These are phyloP conservation scores for Argopecten irradians DNA, from an alignment of 1,140 invertebrate species.

Conservation along the genomic window DNA sequence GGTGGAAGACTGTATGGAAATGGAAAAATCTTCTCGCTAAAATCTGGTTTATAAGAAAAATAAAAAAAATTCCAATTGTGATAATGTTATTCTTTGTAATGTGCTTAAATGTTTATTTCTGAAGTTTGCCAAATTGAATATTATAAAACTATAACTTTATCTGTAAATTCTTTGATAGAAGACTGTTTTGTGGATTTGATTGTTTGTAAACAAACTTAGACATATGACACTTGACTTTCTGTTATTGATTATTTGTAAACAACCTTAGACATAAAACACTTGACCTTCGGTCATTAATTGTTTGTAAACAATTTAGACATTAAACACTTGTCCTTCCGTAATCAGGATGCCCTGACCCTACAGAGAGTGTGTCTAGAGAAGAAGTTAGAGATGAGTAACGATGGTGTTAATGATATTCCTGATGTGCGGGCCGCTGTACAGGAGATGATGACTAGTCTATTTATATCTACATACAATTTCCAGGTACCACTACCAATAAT, in stretches of 20 bases:
- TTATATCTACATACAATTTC: conserved; percentile 96
- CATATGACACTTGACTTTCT: neutral
- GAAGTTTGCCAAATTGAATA: too few species aligned
- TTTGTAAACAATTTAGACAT: neutral
- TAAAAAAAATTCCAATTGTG: too few species aligned
- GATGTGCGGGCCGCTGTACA: conserved; percentile 93
- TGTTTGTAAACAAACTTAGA: neutral
- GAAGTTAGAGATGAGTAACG: conserved; percentile 86
- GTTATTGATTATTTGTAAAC: neutral
- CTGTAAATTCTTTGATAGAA: too few species aligned
- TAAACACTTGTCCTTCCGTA: neutral
- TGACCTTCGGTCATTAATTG: neutral
- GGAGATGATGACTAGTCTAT: conserved; percentile 93
- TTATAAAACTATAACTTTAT: too few species aligned
- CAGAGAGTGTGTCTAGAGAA: conserved; percentile 95
- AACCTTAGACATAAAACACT: neutral
- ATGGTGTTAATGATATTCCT: conserved; percentile 88
- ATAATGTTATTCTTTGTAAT: too few species aligned
- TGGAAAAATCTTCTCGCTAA: too few species aligned
- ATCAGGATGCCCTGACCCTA: conserved; percentile 91
- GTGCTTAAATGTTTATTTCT: too few species aligned
- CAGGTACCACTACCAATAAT: conserved; percentile 75
- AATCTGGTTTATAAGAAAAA: too few species aligned
- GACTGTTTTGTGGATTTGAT: neutral
- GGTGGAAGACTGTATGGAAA: too few species aligned